A percentile compares a stretch with the other conserved stretches of the same genome.
phyloP scores from a whole-genome alignment of 2,888 invertebrate species.

The Chymomyza caudatula region DNA sequence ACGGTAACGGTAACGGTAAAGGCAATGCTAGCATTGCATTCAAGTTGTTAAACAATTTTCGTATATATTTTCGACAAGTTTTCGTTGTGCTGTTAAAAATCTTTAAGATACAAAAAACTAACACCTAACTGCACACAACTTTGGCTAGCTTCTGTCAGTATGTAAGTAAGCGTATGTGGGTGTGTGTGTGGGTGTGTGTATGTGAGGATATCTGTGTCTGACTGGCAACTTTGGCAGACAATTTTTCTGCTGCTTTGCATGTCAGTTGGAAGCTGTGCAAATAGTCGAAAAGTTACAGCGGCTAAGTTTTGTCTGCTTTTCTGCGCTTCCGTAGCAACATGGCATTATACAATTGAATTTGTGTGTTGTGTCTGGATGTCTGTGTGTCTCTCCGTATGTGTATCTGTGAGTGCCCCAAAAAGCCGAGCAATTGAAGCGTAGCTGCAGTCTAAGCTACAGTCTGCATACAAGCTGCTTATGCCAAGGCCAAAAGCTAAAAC shows the following conservation, averaged over 20 bases:
- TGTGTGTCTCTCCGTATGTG: background rate
- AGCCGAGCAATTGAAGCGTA: background rate
- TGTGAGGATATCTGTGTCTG: constrained; percentile 25
- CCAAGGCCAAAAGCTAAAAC: constrained; percentile 13
- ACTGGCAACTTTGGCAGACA: constrained; percentile 64
- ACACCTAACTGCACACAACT: background rate
- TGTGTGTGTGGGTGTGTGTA: background rate
- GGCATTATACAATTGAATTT: constrained; percentile 62
- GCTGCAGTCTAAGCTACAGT: background rate
- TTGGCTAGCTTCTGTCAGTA: background rate
- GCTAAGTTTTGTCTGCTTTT: constrained; percentile 36
- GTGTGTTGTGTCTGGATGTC: background rate
- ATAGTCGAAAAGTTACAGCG: constrained; percentile 57
- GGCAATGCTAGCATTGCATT: constrained; percentile 49
- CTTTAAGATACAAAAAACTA: constrained; percentile 47
- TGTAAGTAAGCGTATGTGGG: background rate
- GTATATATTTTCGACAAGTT: constrained; percentile 66
- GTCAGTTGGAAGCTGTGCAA: constrained; percentile 47
- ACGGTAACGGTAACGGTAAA: background rate
- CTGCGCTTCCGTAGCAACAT: constrained; percentile 24
- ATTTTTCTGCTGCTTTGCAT: constrained; percentile 72
- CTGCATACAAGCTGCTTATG: constrained; percentile 4
- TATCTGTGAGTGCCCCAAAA: constrained; percentile 9
- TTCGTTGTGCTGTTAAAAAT: constrained; percentile 49
- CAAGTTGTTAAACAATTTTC: constrained; percentile 71